These are phyloP conservation scores for Onychorhynchus coronatus DNA, from an alignment of 2,113 vertebrate genomes.

Conservation along the genomic window DNA sequence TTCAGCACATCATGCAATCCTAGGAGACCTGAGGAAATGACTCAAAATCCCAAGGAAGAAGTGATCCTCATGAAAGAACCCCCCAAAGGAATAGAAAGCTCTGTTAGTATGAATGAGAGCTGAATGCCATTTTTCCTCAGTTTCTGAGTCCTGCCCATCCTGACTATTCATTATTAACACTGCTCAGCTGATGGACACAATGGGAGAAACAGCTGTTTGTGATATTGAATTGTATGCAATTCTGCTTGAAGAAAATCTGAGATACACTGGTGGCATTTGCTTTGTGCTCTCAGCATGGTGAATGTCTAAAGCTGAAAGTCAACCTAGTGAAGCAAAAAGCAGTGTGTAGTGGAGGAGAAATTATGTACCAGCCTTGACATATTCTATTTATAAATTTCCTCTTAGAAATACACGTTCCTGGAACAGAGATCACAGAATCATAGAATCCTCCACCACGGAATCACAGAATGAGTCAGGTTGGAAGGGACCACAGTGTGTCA, in stretches of 20 bases:
- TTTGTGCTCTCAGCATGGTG: neutral
- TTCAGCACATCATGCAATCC: neutral
- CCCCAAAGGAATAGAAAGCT: neutral
- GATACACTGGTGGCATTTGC: neutral
- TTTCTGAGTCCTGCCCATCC: neutral
- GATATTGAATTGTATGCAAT: neutral
- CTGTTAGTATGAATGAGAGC: neutral
- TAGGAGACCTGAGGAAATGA: neutral
- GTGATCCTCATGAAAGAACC: neutral
- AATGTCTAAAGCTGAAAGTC: neutral
- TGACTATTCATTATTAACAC: neutral
- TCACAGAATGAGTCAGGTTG: neutral
- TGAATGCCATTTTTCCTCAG: neutral
- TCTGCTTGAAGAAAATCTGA: neutral
- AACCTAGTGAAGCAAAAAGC: neutral
- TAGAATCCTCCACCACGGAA: neutral
- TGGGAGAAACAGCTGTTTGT: neutral
- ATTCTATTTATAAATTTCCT: conserved; percentile 6
- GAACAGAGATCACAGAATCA: neutral
- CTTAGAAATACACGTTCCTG: neutral
- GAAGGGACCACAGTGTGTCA: neutral
- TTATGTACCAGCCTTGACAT: neutral
- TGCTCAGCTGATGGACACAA: neutral
- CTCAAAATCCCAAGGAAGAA: neutral
- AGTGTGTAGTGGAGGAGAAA: conserved; percentile 22